Base-by-base conservation (phyloP, 2,888 invertebrate species). In the Thereva nobilitata region DNA sequence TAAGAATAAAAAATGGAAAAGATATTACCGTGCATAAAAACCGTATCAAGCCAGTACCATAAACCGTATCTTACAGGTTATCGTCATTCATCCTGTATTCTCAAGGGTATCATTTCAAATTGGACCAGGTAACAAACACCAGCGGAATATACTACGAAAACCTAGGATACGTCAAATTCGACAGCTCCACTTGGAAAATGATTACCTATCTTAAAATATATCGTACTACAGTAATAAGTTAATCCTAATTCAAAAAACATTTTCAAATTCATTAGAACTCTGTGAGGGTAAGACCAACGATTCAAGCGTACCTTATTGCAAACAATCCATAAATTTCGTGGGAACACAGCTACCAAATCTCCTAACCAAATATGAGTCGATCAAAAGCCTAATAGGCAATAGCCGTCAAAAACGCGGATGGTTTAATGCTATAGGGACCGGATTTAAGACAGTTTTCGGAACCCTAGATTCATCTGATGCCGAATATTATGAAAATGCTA, bases 121-220 rank as follows among this genome's bases (percentile, higher is more conserved):
- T 57, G 8, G 38, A 37, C 2, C 8, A 9, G 7, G n/a, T 53
- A 5, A 4, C n/a, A 5, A 56, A 70, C 45, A 59, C 44, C 10
- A 64, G 67, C 8, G 68, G 70, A 64, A 68, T 70, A 4, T 70
- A 64, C 38, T 70, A 66, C 47, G 67, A 70, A 52, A 66, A 64
- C 35, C 42, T 70, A 23, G 38, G 57, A 45, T 64, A 68, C 10
- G n/a, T 53, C 4, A 50, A 59, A 45, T 66, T 70, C 41, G 55
- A 68, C 42, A 59, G 55, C 52, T 67, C 57, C 8, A 38, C 61
- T 8, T 67, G 45, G 50, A 64, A 64, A 35, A 9, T 67, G 4
- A 9, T 67, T 5, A 64, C 64, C 5, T 64, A 64, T 38, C 9
- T 64, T 9, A 56, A n/a, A n/a, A 67, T 34, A 4, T 67, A 5